Conservation (phyloP, 2,113 vertebrate genomes). For the Deroptyus accipitrinus region DNA sequence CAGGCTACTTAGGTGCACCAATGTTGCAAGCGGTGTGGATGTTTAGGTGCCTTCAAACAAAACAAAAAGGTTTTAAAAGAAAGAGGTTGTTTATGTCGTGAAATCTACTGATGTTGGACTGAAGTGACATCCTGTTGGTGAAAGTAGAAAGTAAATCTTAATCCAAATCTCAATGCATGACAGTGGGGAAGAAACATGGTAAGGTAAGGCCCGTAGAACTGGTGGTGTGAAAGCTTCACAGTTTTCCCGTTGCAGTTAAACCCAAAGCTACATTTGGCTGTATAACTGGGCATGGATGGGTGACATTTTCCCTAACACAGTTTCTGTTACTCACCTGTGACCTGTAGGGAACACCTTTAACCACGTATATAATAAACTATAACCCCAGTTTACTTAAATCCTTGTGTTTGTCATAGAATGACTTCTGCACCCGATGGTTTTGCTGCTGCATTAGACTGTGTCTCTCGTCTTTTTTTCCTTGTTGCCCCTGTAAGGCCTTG, state of each 20-base stretch:
- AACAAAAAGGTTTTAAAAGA: not conserved
- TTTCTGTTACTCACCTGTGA: not conserved
- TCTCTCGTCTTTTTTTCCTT: not conserved
- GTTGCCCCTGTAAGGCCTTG: not conserved
- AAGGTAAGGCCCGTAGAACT: fast-evolving
- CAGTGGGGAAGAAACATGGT: not conserved
- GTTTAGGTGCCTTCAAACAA: not conserved
- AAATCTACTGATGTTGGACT: not conserved
- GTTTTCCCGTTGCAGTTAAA: not conserved
- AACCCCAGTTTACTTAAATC: not conserved
- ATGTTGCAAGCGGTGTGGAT: not conserved
- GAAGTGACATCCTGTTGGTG: not conserved
- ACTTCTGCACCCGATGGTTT: not conserved
- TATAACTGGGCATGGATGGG: not conserved
- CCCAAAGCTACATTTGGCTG: not conserved
- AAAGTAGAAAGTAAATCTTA: not conserved
- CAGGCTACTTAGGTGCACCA: not conserved
- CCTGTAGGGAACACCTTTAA: not conserved
- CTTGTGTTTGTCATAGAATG: not conserved
- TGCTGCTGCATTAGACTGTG: not conserved
- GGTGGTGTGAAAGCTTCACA: not conserved
- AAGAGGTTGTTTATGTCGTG: not conserved
- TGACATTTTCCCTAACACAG: not conserved
- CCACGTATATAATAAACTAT: not conserved
- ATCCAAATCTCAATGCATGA: not conserved